phyloP scores from a whole-genome alignment of 2,888 invertebrate species.

The Dryobotodes eremita region DNA sequence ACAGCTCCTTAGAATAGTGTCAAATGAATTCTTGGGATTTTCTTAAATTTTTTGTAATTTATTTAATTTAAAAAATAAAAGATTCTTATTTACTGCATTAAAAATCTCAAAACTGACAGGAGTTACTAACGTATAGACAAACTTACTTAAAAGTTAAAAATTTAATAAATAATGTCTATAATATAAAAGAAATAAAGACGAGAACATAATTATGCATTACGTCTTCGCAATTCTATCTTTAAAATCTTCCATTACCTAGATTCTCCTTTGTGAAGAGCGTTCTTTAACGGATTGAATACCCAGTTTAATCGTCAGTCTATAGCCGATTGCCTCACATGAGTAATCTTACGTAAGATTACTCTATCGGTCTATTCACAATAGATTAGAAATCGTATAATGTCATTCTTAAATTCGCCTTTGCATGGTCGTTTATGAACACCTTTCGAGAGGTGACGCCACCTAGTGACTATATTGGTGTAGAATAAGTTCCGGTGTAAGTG shows the following conservation, averaged over 20 bases:
- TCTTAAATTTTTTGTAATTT: not conserved
- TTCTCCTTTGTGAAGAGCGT: slow-evolving; percentile 6
- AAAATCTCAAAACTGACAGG: not conserved
- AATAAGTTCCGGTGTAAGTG: slow-evolving; percentile 1
- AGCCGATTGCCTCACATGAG: slow-evolving; percentile 51
- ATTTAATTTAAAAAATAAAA: not conserved
- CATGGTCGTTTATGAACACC: slow-evolving; percentile 39
- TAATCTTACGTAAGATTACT: slow-evolving; percentile 56
- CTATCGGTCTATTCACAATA: slow-evolving; percentile 53
- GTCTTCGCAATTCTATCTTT: slow-evolving; percentile 1
- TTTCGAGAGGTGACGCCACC: slow-evolving; percentile 53
- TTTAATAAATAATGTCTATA: not conserved
- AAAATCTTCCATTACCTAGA: slow-evolving; percentile 38
- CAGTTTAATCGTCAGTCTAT: slow-evolving; percentile 37
- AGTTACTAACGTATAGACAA: not conserved
- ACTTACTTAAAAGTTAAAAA: not conserved
- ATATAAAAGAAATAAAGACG: not conserved
- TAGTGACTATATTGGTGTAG: slow-evolving; percentile 4
- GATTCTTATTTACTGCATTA: not conserved
- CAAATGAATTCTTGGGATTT: not conserved
- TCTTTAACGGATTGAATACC: slow-evolving; percentile 14
- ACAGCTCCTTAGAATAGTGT: not conserved
- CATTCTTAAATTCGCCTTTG: slow-evolving; percentile 48
- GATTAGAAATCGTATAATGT: slow-evolving; percentile 65
- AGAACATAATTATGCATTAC: slow-evolving; percentile 5